Conservation (phyloP, 2,113 vertebrate genomes). For the Macroglossus sobrinus region DNA sequence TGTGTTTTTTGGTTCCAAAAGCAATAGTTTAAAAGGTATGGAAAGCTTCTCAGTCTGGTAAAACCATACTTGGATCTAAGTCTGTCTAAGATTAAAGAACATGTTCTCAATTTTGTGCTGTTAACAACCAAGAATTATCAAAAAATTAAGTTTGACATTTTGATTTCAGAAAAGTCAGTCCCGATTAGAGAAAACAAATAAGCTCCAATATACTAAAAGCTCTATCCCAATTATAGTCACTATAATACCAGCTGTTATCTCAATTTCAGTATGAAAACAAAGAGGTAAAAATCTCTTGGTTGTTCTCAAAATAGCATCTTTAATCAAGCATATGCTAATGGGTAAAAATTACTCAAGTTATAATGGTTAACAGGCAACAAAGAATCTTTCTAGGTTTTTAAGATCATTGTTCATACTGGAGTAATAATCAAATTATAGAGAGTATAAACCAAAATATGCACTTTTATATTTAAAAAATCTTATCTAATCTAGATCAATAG, state of each 20-base stretch:
- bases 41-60: neutral
- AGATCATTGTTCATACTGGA: neutral
- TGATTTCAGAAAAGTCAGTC: conserved; percentile 9
- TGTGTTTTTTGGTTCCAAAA: neutral
- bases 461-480: neutral
- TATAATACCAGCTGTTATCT: neutral
- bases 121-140: neutral
- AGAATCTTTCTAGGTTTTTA: neutral
- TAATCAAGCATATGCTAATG: neutral
- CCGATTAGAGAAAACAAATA: conserved; percentile 1
- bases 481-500: neutral
- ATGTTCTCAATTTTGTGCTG: neutral
- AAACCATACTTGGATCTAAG: neutral
- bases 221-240: neutral
- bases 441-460: neutral
- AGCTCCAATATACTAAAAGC: neutral
- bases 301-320: neutral
- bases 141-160: conserved; percentile 28
- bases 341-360: neutral
- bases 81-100: neutral
- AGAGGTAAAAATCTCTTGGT: neutral
- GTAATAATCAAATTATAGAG: neutral
- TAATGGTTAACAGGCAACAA: neutral
- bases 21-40: neutral
- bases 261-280: neutral